Percentiles rank a stretch among this genome's conserved stretches.
Conservation (phyloP, 2,797 vertebrate species). For the Arctocebus calabarensis region DNA sequence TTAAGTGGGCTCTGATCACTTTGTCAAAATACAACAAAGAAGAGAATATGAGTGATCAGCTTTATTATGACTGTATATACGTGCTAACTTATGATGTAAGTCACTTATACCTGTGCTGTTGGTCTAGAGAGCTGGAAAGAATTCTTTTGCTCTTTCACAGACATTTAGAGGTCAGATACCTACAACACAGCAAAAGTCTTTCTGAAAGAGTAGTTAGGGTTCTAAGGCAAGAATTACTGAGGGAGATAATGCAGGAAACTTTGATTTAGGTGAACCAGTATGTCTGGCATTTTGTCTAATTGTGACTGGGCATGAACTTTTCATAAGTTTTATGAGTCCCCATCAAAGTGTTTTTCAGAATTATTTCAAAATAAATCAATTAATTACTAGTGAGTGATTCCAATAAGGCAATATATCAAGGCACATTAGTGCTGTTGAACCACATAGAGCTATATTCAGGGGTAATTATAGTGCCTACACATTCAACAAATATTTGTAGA, state of each 20-base stretch:
- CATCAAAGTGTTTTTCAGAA: conserved; percentile 20
- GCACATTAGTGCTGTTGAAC: neutral
- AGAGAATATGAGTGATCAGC: neutral
- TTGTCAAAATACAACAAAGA: neutral
- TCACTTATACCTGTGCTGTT: neutral
- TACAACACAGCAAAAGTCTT: neutral
- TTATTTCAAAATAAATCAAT: neutral
- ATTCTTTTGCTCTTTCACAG: neutral
- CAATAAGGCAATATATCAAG: neutral
- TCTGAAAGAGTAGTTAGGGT: neutral
- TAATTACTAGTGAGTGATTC: neutral
- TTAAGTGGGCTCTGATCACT: neutral
- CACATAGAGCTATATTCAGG: neutral
- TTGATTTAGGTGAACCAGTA: neutral
- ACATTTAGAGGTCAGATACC: neutral
- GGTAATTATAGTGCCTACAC: neutral
- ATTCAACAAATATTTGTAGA: neutral
- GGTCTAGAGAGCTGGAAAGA: neutral
- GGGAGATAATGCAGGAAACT: neutral
- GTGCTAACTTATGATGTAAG: neutral
- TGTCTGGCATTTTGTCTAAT: neutral
- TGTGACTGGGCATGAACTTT: neutral
- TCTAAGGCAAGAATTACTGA: neutral
- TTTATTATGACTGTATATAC: neutral
- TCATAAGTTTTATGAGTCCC: neutral